Conservation (phyloP, 1,140 invertebrate genomes). For the Ostrea denselamellosa region DNA sequence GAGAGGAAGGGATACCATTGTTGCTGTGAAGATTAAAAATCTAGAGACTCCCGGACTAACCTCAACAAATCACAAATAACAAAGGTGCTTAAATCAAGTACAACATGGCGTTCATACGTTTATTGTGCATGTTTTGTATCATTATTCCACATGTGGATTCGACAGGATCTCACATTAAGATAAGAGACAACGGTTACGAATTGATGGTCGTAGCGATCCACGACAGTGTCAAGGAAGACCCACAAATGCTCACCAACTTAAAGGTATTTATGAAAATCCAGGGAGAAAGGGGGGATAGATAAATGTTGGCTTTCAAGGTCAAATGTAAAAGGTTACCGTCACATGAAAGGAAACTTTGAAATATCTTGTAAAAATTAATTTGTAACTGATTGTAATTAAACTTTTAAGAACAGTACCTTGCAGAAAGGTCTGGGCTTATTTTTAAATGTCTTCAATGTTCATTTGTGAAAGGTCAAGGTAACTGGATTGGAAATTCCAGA, state of each 20-base stretch:
- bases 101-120: not conserved
- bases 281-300: no score
- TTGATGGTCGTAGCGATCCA: constrained; percentile 61
- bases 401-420: no score
- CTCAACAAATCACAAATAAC: not conserved
- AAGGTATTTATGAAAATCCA: not conserved
- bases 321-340: no score
- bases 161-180: constrained; percentile 36
- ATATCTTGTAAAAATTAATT: no score
- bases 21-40: constrained; percentile 1
- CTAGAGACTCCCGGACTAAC: not conserved
- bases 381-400: no score
- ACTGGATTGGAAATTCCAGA: no score
- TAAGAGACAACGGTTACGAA: constrained; percentile 61
- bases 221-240: constrained; percentile 52
- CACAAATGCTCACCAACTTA: constrained; percentile 49
- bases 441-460: no score
- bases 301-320: no score
- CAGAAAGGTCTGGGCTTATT: no score
- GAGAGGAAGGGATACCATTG: not conserved
- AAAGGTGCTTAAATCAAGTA: not conserved
- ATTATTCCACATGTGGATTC: not conserved
- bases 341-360: no score
- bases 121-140: not conserved
- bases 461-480: no score